Evolutionary conservation across 2,888 invertebrate genomes (phyloP).

Genomic region (Hyles lineata): DNA sequence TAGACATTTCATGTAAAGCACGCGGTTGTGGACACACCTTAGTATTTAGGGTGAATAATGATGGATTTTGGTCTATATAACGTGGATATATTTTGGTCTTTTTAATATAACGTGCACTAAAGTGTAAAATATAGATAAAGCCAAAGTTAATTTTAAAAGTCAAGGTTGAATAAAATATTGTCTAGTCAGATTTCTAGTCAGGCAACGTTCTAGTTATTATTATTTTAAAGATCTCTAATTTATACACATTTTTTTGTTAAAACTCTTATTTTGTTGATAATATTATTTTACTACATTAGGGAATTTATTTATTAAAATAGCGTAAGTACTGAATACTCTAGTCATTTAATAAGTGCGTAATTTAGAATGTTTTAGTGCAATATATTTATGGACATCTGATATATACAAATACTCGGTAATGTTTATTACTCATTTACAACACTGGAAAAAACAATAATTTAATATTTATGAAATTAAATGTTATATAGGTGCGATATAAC

Average conservation of each 20-base stretch:
- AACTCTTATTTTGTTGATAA: conserved; percentile 51
- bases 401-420: conserved; percentile 59
- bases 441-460: conserved; percentile 25
- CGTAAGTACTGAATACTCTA: conserved; percentile 55
- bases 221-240: conserved; percentile 41
- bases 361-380: conserved; percentile 64
- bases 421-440: conserved; percentile 51
- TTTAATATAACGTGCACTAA: neutral
- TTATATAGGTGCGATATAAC: neutral
- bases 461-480: conserved; percentile 13
- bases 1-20: neutral
- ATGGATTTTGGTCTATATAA: neutral
- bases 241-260: conserved; percentile 48
- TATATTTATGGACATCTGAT: conserved; percentile 66
- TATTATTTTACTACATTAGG: conserved; percentile 27
- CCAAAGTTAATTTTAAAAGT: neutral
- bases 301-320: conserved; percentile 47
- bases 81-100: neutral
- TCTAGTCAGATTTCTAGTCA: conserved; percentile 19
- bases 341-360: conserved; percentile 46
- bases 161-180: neutral
- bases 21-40: neutral
- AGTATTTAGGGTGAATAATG: neutral
- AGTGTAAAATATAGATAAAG: conserved; percentile 21
- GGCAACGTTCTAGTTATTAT: neutral